A percentile compares a stretch with the other conserved stretches of the same genome.
Evolutionary conservation across 2,797 vertebrate species (phyloP).

Genomic region (Micropoecilia bifurca): DNA sequence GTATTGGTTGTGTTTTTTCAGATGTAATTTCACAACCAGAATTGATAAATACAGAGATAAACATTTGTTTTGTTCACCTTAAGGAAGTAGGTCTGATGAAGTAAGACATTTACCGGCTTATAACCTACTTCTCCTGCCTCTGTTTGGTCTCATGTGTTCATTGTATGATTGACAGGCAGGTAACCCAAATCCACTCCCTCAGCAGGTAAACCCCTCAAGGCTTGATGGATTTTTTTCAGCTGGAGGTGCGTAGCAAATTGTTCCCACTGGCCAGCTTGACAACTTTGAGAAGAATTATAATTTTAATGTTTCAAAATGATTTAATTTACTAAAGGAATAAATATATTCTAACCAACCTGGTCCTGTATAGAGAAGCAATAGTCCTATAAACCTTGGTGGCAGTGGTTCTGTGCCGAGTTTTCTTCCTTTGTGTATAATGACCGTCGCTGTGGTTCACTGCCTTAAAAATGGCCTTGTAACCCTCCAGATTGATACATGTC

Average conservation of each 20-base stretch:
- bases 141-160: not conserved
- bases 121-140: slow-evolving; percentile 52
- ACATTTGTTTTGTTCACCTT: not conserved
- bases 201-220: slow-evolving; percentile 18
- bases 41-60: slow-evolving; percentile 9
- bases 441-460: not conserved
- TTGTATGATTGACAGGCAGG: slow-evolving; percentile 43
- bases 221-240: slow-evolving; percentile 10
- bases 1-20: not conserved
- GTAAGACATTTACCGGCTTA: slow-evolving; percentile 56
- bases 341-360: not conserved
- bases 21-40: slow-evolving; percentile 6
- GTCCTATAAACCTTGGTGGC: not conserved
- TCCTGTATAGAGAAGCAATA: not conserved
- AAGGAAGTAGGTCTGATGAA: slow-evolving; percentile 25
- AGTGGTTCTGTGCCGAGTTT: not conserved
- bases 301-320: not conserved
- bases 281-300: not conserved
- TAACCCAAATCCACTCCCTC: slow-evolving; percentile 29
- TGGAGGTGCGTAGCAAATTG: slow-evolving; percentile 16
- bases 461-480: not conserved
- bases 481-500: not conserved
- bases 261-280: not conserved
- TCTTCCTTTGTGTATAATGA: not conserved
- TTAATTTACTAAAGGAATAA: not conserved